Evolutionary conservation across 2,113 vertebrate species (phyloP).

Genomic region (Sceloporus undulatus): DNA sequence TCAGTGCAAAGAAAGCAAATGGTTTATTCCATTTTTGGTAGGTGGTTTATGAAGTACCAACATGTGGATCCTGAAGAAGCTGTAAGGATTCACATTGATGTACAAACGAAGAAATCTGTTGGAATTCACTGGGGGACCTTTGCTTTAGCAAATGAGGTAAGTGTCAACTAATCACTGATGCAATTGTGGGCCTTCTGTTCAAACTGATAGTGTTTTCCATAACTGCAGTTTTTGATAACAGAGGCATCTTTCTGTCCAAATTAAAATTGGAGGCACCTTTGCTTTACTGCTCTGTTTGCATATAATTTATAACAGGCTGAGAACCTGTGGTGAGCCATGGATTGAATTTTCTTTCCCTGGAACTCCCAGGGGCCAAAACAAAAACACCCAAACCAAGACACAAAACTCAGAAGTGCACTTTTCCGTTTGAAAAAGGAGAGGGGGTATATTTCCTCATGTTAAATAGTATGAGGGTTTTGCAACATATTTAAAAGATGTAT

Average conservation of each 20-base stretch:
- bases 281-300: too few relatives aligned
- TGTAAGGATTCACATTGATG: conserved; percentile 91
- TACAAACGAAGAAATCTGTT: conserved; percentile 90
- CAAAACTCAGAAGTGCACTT: too few relatives aligned
- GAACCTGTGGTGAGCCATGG: too few relatives aligned
- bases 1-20: conserved; percentile 21
- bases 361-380: too few relatives aligned
- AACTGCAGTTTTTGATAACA: not conserved
- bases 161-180: conserved; percentile 5
- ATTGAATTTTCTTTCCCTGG: too few relatives aligned
- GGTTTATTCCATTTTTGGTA: conserved; percentile 72
- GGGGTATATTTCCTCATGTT: too few relatives aligned
- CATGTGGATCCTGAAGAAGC: conserved; percentile 95
- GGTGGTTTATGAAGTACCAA: conserved; percentile 93
- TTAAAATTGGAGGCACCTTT: not conserved
- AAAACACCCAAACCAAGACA: too few relatives aligned
- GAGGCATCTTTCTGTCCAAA: not conserved
- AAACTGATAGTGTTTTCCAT: not conserved
- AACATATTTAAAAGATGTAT: too few relatives aligned
- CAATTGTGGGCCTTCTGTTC: not conserved
- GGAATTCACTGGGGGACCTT: conserved; percentile 98
- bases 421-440: too few relatives aligned
- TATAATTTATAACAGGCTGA: too few relatives aligned
- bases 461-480: too few relatives aligned
- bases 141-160: conserved; percentile 93